Evolutionary conservation across 2,888 invertebrate species (phyloP), one percentile per base, ranked within the genome.

Genomic region (Diaphora mendica): DNA sequence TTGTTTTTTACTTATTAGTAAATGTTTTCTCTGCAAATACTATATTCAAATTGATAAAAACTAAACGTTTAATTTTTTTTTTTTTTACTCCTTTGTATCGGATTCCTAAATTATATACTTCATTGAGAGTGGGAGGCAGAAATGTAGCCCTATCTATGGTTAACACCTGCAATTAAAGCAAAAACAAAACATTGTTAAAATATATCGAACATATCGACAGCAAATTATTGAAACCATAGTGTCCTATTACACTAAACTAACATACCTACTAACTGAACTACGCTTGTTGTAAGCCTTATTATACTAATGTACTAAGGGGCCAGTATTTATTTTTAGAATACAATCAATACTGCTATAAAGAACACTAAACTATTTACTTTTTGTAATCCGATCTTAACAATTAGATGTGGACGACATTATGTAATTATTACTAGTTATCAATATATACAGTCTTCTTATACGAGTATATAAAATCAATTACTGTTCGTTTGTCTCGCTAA

Each of bases 341-440:
- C 35, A 68, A 68, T 48, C n/a, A 51, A 55, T 68, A 7, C 7
- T 35, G 44, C 44, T 67, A 67, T 44, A 48, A 67, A 44, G 44
- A 67, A 66, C 20, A 66, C 66, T 66, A 44, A 42, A 42, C n/a
- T 39, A 64, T 70, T 64, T 64, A 55, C 35, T 33, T 55, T 65
- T 42, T 71, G 55, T 42, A 35, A 64, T 26, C 26, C 26, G 35
- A 51, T 26, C 48, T 33, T 20, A 3, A 67, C n/a, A 67, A 67
- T 20, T 20, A 26, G 15, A 48, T 13, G 5, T 68, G 20, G 5
- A 67, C 23, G 67, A 68, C 20, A 67, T 67, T 67, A 30, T 66
- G 65, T 66, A 67, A 30, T 30, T 33, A 64, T 66, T 66, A 66
- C 20, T 67, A 67, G 26, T 44, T 20, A n/a, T 66, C 65, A 66